These are phyloP conservation scores for Periphyllus acericola DNA, from an alignment of 2,888 invertebrate species.

Conservation along the genomic window DNA sequence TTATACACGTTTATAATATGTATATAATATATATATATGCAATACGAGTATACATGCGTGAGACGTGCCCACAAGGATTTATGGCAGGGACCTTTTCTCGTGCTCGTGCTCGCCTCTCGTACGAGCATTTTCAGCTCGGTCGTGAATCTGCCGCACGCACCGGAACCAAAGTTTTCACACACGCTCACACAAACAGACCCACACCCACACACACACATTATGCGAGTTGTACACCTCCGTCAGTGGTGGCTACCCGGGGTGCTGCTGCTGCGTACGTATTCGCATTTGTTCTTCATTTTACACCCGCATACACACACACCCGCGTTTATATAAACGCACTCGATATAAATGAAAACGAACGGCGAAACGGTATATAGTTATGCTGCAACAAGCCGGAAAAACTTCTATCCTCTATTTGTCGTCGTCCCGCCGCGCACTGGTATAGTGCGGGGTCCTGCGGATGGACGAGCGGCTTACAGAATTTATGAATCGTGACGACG, in stretches of 20 bases:
- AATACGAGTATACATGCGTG: neutral
- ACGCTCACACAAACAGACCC: neutral
- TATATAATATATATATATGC: neutral
- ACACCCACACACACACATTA: too few relatives aligned
- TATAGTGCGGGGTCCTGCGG: too few relatives aligned
- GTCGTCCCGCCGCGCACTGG: too few relatives aligned
- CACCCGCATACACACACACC: neutral
- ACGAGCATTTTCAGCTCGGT: neutral
- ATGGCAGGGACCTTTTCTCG: neutral
- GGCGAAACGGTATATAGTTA: neutral
- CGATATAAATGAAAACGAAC: neutral
- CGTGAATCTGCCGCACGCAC: neutral
- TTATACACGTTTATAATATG: neutral
- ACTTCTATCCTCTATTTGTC: constrained; percentile 34
- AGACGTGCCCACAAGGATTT: neutral
- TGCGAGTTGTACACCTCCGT: neutral
- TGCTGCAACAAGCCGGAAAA: neutral
- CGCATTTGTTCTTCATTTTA: neutral
- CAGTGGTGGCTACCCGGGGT: neutral
- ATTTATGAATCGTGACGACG: neutral
- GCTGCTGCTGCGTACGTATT: neutral
- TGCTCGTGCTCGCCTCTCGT: neutral
- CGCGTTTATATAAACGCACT: neutral
- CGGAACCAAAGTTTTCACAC: neutral
- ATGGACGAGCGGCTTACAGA: neutral